phyloP scores from a whole-genome alignment of 2,888 invertebrate species.

The Hirtodrosophila alboralis region DNA sequence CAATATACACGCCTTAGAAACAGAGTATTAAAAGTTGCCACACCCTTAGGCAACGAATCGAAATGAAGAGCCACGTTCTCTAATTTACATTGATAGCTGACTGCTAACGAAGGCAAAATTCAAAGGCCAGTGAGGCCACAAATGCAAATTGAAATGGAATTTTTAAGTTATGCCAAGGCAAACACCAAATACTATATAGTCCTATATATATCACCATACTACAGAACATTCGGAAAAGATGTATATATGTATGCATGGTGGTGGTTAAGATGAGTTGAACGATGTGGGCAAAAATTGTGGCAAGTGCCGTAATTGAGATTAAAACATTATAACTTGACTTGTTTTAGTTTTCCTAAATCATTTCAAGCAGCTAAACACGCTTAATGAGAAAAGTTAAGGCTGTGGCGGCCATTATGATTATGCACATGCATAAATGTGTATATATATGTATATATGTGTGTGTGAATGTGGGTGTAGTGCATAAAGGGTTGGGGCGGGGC shows the following conservation, averaged over 20 bases:
- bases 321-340: slow-evolving; percentile 80
- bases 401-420: slow-evolving; percentile 67
- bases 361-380: slow-evolving; percentile 79
- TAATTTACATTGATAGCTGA: slow-evolving; percentile 77
- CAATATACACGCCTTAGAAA: too few relatives aligned
- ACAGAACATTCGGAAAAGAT: not conserved
- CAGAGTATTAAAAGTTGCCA: too few relatives aligned
- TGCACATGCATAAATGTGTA: slow-evolving; percentile 42
- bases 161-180: slow-evolving; percentile 76
- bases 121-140: slow-evolving; percentile 65
- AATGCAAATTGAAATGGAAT: slow-evolving; percentile 76
- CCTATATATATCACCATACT: too few relatives aligned
- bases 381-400: slow-evolving; percentile 76
- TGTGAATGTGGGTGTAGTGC: slow-evolving; percentile 6
- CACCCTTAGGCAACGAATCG: slow-evolving; percentile 62
- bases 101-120: slow-evolving; percentile 63
- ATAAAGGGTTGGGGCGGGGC: slow-evolving; percentile 39
- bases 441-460: slow-evolving; percentile 10
- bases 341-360: slow-evolving; percentile 78
- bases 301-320: slow-evolving; percentile 78
- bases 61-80: slow-evolving; percentile 67
- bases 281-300: slow-evolving; percentile 57
- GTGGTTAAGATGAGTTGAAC: slow-evolving; percentile 17
- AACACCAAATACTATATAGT: slow-evolving; percentile 27
- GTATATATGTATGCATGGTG: slow-evolving; percentile 7